Evolutionary conservation across 2,797 vertebrate species (phyloP).

Genomic region (Alexandromys oeconomus): DNA sequence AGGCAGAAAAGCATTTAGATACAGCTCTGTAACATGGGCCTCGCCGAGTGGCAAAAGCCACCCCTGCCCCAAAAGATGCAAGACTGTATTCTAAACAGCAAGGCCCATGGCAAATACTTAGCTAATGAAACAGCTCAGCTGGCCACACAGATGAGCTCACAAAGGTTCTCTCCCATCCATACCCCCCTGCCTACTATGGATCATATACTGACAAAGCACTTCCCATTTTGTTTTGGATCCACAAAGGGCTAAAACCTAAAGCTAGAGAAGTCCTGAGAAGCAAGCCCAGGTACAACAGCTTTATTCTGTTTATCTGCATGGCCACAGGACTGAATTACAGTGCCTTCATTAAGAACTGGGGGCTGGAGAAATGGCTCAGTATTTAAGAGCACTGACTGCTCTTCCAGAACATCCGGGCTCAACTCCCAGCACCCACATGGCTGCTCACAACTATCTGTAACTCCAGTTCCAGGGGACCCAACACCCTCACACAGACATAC

Average conservation of each 20-base stretch:
- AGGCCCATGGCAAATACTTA: background rate
- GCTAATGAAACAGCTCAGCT: background rate
- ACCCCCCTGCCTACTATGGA: background rate
- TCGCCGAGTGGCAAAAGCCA: background rate
- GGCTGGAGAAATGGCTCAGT: background rate
- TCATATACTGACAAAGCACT: background rate
- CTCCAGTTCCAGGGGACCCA: background rate
- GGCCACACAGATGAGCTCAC: background rate
- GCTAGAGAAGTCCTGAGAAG: background rate
- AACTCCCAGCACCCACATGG: background rate
- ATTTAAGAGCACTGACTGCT: background rate
- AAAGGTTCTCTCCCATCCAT: background rate
- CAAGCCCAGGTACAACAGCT: background rate
- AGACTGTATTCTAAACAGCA: background rate
- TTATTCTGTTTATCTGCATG: background rate
- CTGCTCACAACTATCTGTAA: background rate
- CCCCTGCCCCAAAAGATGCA: background rate
- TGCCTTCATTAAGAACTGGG: constrained; percentile 7
- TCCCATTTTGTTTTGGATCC: background rate
- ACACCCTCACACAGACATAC: background rate
- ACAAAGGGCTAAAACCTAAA: background rate
- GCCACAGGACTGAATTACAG: background rate
- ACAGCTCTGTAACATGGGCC: background rate
- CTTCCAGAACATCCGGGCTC: background rate
- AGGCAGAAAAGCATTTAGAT: background rate